Evolutionary conservation across 2,888 invertebrate species (phyloP).

Genomic region (Belgica antarctica): DNA sequence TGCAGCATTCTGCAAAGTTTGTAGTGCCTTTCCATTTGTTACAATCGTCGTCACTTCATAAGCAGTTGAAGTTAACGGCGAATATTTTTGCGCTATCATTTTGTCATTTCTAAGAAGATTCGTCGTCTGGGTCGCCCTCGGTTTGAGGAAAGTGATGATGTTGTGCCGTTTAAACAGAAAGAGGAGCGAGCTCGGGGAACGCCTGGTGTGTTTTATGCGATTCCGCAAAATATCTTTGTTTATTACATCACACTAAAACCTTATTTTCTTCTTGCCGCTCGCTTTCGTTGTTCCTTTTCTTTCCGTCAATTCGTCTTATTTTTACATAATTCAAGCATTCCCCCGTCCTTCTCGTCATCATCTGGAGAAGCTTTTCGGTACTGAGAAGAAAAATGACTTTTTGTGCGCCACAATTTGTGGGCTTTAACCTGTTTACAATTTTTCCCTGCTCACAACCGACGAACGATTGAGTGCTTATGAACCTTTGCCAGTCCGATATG

Average conservation of each 20-base stretch:
- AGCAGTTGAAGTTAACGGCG: conserved; percentile 37
- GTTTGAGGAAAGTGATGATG: background rate
- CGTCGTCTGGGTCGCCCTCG: background rate
- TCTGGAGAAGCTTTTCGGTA: background rate
- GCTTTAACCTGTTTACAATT: background rate
- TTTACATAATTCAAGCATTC: conserved; percentile 1
- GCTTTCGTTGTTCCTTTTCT: background rate
- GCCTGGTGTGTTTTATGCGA: conserved; percentile 42
- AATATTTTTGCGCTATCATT: conserved; percentile 35
- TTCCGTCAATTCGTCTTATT: background rate
- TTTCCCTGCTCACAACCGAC: background rate
- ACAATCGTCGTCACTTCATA: conserved; percentile 40
- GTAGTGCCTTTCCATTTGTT: conserved; percentile 33
- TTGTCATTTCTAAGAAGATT: conserved; percentile 9
- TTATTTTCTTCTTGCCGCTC: background rate
- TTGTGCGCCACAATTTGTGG: conserved; percentile 4
- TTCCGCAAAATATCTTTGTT: conserved; percentile 35
- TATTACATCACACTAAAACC: conserved; percentile 28
- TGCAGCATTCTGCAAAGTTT: too few species aligned
- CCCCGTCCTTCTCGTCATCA: background rate
- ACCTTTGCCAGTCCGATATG: too few species aligned
- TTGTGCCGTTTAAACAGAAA: background rate
- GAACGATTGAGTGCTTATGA: background rate
- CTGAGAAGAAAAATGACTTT: conserved; percentile 25
- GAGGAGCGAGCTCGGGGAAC: conserved; percentile 2